These are phyloP conservation scores for Tetrax tetrax DNA, from an alignment of 2,113 vertebrate species.

Conservation along the genomic window DNA sequence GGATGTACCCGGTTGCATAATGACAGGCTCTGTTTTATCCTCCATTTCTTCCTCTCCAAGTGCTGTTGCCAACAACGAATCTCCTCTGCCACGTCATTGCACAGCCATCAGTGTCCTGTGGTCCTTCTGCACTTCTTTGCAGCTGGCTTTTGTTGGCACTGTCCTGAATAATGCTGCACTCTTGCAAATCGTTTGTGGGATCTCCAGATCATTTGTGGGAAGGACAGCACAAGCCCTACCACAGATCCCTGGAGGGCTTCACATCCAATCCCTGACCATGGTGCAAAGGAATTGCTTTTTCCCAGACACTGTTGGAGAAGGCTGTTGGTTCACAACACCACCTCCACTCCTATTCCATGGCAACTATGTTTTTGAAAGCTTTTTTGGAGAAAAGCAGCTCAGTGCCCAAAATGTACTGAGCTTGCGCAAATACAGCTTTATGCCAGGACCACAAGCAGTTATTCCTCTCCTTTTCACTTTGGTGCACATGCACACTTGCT, in stretches of 20 bases:
- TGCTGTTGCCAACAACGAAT: not conserved
- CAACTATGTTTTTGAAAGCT: not conserved
- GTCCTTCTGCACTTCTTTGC: not conserved
- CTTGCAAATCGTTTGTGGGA: no score
- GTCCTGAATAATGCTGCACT: not conserved
- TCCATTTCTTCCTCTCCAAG: not conserved
- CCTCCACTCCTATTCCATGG: not conserved
- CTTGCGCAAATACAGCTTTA: not conserved
- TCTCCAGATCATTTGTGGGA: not conserved
- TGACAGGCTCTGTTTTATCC: not conserved
- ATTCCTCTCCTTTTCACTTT: not conserved
- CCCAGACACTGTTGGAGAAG: not conserved
- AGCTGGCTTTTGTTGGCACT: not conserved
- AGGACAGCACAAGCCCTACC: not conserved
- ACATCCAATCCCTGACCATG: not conserved
- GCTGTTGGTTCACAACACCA: not conserved
- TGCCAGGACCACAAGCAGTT: not conserved
- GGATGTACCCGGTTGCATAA: rapidly evolving
- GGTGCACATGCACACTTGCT: not conserved
- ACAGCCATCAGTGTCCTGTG: rapidly evolving
- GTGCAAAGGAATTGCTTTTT: not conserved
- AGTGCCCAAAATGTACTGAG: not conserved
- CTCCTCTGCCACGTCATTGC: not conserved
- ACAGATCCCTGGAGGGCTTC: not conserved
- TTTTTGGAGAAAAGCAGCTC: not conserved